These are phyloP conservation scores for Danionella dracula DNA, from an alignment of 2,797 vertebrate species.

Conservation along the genomic window DNA sequence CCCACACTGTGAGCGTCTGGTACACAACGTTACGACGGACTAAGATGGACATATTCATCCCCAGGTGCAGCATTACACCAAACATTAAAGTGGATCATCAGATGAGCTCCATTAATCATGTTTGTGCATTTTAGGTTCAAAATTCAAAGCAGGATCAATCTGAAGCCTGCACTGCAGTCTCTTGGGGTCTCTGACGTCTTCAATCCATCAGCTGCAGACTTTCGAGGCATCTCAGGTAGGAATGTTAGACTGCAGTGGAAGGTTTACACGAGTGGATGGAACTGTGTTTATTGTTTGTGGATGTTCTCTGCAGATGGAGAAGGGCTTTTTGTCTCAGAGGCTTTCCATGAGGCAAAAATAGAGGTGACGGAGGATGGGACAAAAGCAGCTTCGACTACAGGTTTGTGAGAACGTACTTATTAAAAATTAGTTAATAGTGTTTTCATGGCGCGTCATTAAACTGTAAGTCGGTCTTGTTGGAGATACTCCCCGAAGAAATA, in stretches of 20 bases:
- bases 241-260: background rate
- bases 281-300: too few relatives aligned
- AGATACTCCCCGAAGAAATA: too few relatives aligned
- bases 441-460: too few relatives aligned
- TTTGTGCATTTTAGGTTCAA: slow-evolving; percentile 72
- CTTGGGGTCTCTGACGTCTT: slow-evolving; percentile 84
- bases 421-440: too few relatives aligned
- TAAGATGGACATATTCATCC: slow-evolving; percentile 85
- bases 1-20: slow-evolving; percentile 72
- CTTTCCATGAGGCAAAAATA: slow-evolving; percentile 80
- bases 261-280: too few relatives aligned
- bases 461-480: too few relatives aligned
- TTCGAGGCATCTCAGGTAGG: slow-evolving; percentile 86
- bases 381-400: slow-evolving; percentile 78
- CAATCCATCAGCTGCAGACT: slow-evolving; percentile 77
- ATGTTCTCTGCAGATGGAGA: slow-evolving; percentile 65
- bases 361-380: slow-evolving; percentile 85
- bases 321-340: slow-evolving; percentile 81
- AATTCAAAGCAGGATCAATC: slow-evolving; percentile 80
- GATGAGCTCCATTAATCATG: background rate
- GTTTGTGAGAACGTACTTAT: too few relatives aligned
- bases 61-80: slow-evolving; percentile 68
- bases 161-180: slow-evolving; percentile 74
- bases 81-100: background rate
- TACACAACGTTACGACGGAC: slow-evolving; percentile 69